Evolutionary conservation across 2,113 vertebrate genomes (phyloP).

Genomic region (Erythrolamprus reginae): DNA sequence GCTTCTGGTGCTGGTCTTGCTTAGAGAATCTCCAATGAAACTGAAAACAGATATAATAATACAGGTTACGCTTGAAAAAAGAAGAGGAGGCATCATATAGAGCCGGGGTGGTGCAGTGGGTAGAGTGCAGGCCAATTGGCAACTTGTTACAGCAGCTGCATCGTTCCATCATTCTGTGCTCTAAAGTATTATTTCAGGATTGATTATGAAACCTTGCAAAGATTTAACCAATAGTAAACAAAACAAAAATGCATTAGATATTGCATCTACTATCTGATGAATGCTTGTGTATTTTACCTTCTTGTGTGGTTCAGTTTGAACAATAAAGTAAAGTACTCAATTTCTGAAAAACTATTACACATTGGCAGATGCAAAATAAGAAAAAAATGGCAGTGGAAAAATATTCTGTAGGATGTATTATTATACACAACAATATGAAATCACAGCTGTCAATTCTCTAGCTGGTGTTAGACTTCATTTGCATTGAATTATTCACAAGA

Average conservation of each 20-base stretch:
- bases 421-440: neutral
- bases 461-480: neutral
- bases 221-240: neutral
- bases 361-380: neutral
- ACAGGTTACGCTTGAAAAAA: neutral
- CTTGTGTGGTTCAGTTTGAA: neutral
- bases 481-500: neutral
- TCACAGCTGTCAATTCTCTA: neutral
- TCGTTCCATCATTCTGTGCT: neutral
- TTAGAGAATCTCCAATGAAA: constrained; percentile 78
- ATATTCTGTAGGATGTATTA: accelerated
- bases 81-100: neutral
- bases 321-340: neutral
- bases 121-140: too few relatives aligned
- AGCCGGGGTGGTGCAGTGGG: too few relatives aligned
- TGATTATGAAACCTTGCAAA: neutral
- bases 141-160: neutral
- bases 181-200: neutral
- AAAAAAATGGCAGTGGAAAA: neutral
- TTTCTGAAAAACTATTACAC: neutral
- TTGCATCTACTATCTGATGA: neutral
- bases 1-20: constrained; percentile 61
- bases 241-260: neutral
- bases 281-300: neutral
- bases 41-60: constrained; percentile 48